Base-by-base conservation (phyloP, 2,113 vertebrate species). In the Pterocles gutturalis region DNA sequence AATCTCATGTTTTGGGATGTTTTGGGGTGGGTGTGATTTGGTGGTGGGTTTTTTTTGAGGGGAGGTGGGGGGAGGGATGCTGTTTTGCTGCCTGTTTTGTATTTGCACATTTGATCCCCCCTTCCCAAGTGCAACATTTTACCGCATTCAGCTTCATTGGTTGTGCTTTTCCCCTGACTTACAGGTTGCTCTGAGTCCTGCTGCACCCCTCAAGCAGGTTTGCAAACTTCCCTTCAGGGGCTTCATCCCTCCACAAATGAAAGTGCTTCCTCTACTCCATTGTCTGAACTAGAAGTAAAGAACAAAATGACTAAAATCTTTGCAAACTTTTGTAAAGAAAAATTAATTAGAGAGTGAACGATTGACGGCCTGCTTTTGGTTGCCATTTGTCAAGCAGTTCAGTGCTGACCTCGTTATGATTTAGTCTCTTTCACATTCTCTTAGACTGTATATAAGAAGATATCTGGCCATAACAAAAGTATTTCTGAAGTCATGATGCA, bases 11-110 rank as follows among this genome's bases (percentile, higher is more conserved):
- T 53, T 81, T 33, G 11, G n/a, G 17, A 21, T 45, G 7, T 48
- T 54, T 31, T 9, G 2, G 7, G 1, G 14, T n/a, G 53, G 16
- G 22, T 66, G 8, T 45, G 54, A 15, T 26, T 28, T 19, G 7
- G 22, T 51, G 49, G 24, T 51, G 21, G 49, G 49, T 14, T 51
- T 51, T 51, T 25, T 41, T 41, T 41, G 41, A 14, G 8, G 3
- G 19, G 31, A 5, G 2, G 3, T 4, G 7, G 7, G 10, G 5
- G 11, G 2, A 8, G 3, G 10, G 26, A 17, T 26, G 21, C 18
- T 83, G 29, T 64, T 90, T 83, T 77, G 1, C 21, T 77, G 17
- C 4, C 20, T 43, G 11, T 17, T 92, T 82, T 55, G 13, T 49
- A 73, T 83, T 91, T 45, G 14, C 11, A 48, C 21, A 25, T 71